These are phyloP conservation scores for Megaleporinus macrocephalus DNA, from an alignment of 2,113 vertebrate species.

Conservation along the genomic window DNA sequence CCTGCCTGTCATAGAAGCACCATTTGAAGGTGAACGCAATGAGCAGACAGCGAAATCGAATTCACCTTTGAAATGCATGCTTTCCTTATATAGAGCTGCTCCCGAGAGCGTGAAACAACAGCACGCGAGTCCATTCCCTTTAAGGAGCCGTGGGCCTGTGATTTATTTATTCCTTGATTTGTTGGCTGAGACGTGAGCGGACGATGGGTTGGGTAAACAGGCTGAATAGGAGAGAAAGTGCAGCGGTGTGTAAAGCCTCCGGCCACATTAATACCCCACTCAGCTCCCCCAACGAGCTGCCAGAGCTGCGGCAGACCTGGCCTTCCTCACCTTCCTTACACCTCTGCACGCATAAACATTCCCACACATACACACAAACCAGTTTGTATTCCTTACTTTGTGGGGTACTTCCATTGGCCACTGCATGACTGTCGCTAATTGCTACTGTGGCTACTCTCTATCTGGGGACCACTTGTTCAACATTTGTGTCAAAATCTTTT, in stretches of 20 bases:
- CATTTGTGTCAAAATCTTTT: no score
- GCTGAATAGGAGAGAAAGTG: constrained; percentile 36
- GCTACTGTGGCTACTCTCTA: no score
- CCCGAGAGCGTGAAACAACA: constrained; percentile 3
- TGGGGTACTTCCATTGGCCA: no score
- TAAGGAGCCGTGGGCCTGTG: constrained; percentile 29
- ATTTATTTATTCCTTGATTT: constrained; percentile 54
- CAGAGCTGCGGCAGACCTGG: constrained; percentile 33
- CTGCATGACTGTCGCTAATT: no score
- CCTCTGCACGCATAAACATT: not conserved
- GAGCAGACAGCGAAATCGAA: constrained; percentile 7
- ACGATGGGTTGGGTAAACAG: constrained; percentile 59
- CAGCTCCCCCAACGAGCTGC: constrained; percentile 30
- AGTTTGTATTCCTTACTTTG: not conserved
- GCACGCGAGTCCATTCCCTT: constrained; percentile 25
- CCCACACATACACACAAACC: not conserved
- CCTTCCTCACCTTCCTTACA: not conserved
- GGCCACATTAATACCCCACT: constrained; percentile 64
- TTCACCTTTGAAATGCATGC: constrained; percentile 25
- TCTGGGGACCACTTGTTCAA: no score
- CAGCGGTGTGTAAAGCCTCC: constrained; percentile 53
- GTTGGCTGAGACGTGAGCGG: constrained; percentile 49
- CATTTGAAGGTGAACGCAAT: not conserved
- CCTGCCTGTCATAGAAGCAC: not conserved
- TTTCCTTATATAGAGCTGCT: constrained; percentile 27